Percentiles rank a stretch among this genome's conserved stretches.
Evolutionary conservation across 2,797 vertebrate species (phyloP).

Genomic region (Coregonus suidteri): DNA sequence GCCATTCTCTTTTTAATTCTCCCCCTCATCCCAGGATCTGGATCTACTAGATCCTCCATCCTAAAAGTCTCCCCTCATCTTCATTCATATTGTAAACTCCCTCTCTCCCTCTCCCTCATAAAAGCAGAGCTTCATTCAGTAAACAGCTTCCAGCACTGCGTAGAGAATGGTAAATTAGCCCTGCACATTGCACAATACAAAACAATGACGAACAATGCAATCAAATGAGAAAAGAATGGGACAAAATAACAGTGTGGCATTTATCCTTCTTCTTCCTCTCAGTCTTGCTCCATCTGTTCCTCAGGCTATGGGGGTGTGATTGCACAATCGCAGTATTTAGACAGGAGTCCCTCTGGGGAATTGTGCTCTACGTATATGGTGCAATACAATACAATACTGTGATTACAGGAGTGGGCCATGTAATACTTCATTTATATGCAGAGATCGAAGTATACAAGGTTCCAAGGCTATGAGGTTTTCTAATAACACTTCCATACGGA

Average conservation of each 20-base stretch:
- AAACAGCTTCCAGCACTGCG: slow-evolving; percentile 21
- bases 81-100: background rate
- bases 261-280: background rate
- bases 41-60: too few species aligned
- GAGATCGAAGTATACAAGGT: background rate
- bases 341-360: background rate
- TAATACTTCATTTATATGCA: background rate
- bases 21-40: too few species aligned
- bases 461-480: background rate
- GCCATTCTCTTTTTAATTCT: too few species aligned
- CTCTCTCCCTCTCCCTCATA: background rate
- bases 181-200: slow-evolving; percentile 11
- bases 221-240: slow-evolving; percentile 4
- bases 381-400: background rate
- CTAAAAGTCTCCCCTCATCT: too few species aligned
- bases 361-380: background rate
- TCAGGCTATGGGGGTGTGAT: background rate
- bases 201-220: slow-evolving; percentile 29
- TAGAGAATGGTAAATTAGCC: slow-evolving; percentile 30
- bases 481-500: background rate
- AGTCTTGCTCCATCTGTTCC: background rate
- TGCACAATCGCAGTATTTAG: background rate
- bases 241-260: slow-evolving; percentile 7
- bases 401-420: background rate
- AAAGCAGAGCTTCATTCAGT: slow-evolving; percentile 24